Conservation (phyloP, 2,797 vertebrate species). For the Pseudochaenichthys georgianus region DNA sequence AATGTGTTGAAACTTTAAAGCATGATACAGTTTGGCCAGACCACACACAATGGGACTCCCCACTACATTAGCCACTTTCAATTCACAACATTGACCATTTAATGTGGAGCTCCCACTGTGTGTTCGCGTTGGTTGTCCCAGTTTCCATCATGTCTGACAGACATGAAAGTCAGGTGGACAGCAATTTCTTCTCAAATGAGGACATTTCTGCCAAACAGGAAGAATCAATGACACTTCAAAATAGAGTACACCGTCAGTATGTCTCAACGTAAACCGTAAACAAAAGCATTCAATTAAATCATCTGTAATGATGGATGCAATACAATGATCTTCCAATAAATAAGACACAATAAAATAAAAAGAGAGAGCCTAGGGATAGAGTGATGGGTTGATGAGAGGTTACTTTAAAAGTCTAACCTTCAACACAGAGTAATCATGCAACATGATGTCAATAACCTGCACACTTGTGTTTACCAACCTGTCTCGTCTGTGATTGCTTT, state of each 20-base stretch:
- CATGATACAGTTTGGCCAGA: constrained; percentile 18
- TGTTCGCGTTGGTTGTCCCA: constrained; percentile 40
- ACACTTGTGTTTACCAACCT: constrained; percentile 36
- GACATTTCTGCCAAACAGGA: not conserved
- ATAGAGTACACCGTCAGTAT: not conserved
- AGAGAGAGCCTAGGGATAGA: too few relatives aligned
- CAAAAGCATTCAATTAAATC: constrained; percentile 8
- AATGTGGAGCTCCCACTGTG: constrained; percentile 35
- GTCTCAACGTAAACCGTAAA: not conserved
- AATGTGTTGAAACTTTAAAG: constrained; percentile 8
- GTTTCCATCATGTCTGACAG: constrained; percentile 25
- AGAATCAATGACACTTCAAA: constrained; percentile 1
- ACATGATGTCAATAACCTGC: constrained; percentile 46
- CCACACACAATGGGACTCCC: constrained; percentile 20
- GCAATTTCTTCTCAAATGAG: constrained; percentile 15
- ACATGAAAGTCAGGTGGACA: constrained; percentile 21
- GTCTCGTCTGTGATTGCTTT: constrained; percentile 29
- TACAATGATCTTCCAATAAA: not conserved
- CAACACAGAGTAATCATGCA: constrained; percentile 24
- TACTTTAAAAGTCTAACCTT: constrained; percentile 32
- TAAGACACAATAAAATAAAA: not conserved
- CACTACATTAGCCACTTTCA: constrained; percentile 24
- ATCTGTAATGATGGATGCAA: not conserved
- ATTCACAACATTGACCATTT: constrained; percentile 18
- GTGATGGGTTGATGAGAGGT: constrained; percentile 2